These are phyloP conservation scores for Cynocephalus volans DNA, from an alignment of 2,113 vertebrate species.

Conservation along the genomic window DNA sequence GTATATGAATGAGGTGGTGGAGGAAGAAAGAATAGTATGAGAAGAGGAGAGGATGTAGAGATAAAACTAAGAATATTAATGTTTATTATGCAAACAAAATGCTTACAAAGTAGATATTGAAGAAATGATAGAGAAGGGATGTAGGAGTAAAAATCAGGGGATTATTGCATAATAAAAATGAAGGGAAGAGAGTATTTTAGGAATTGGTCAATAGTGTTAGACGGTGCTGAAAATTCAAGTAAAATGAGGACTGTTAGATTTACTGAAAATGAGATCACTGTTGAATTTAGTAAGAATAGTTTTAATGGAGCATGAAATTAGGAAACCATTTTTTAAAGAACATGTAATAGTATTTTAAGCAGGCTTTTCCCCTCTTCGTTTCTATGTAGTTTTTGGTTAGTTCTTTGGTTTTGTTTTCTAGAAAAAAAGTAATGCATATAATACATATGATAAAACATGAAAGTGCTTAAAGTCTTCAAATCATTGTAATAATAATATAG, in stretches of 20 bases:
- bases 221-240: neutral
- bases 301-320: neutral
- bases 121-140: neutral
- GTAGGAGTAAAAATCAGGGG: neutral
- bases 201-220: neutral
- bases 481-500: neutral
- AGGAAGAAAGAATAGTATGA: neutral
- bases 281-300: neutral
- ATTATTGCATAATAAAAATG: neutral
- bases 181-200: neutral
- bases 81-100: neutral
- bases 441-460: neutral
- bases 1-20: neutral
- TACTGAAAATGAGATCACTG: neutral
- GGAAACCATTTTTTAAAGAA: neutral
- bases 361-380: neutral
- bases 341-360: neutral
- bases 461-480: neutral
- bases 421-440: conserved; percentile 32
- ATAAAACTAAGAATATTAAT: neutral
- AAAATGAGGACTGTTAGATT: neutral
- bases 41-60: neutral
- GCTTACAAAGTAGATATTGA: neutral
- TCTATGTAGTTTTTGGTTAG: neutral
- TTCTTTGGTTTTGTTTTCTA: neutral